Evolutionary conservation across 30 jellyfish, hydroid and myxozoan genomes (phyloP).

Genomic region (Phacellophora camtschatica): DNA sequence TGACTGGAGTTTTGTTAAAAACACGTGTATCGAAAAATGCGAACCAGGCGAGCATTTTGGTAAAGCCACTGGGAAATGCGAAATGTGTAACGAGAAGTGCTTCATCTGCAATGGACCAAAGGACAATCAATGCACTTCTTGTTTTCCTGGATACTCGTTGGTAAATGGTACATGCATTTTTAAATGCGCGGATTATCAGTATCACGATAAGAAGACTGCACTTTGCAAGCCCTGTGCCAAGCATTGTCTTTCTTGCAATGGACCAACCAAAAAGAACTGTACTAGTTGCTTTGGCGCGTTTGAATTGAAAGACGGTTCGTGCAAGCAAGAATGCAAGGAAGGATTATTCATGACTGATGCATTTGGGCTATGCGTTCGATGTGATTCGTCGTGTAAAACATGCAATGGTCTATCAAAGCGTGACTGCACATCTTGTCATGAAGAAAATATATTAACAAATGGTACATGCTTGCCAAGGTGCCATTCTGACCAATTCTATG

Average conservation of each 20-base stretch:
- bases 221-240: constrained; percentile 35
- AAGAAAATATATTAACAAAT: constrained; percentile 10
- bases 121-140: constrained; percentile 49
- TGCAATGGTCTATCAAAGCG: constrained; percentile 59
- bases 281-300: constrained; percentile 43
- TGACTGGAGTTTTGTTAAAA: constrained; percentile 8
- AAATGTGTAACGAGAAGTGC: constrained; percentile 60
- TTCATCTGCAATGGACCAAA: constrained; percentile 66
- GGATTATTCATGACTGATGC: constrained; percentile 26
- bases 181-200: constrained; percentile 41
- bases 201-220: neutral
- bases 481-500: constrained; percentile 23
- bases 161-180: constrained; percentile 14
- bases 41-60: constrained; percentile 32
- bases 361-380: constrained; percentile 46
- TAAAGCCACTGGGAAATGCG: constrained; percentile 10
- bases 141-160: constrained; percentile 29
- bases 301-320: constrained; percentile 24
- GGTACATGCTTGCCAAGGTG: constrained; percentile 63
- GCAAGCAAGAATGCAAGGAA: constrained; percentile 50
- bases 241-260: constrained; percentile 47
- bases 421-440: constrained; percentile 80
- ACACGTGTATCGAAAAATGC: constrained; percentile 41
- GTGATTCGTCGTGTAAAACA: constrained; percentile 78
- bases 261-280: constrained; percentile 56